Evolutionary conservation across 2,888 invertebrate genomes (phyloP).

Genomic region (Leptinotarsa tumamoca): DNA sequence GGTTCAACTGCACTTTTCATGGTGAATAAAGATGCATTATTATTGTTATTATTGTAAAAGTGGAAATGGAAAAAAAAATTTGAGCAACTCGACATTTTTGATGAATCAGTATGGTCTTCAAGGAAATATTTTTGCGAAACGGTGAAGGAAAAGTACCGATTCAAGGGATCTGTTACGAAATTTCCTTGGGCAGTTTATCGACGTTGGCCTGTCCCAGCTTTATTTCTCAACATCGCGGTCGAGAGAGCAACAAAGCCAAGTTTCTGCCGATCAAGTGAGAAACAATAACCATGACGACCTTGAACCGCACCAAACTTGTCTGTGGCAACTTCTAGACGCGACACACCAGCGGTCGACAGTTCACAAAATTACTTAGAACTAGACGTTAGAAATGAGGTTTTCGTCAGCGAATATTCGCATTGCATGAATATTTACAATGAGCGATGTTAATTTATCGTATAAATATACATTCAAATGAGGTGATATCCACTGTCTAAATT

Average conservation of each 20-base stretch:
- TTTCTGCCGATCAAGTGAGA: constrained; percentile 8
- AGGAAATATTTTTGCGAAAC: no score
- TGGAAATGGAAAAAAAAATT: no score
- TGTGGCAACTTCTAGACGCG: constrained; percentile 45
- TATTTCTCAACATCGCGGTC: constrained; percentile 12
- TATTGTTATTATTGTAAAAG: no score
- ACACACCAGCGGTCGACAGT: constrained; percentile 17
- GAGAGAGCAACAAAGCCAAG: constrained; percentile 13
- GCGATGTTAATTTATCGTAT: constrained; percentile 11
- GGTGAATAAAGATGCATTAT: no score
- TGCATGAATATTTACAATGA: constrained; percentile 12
- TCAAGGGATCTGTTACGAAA: no score
- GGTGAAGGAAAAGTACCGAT: no score
- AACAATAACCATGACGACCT: constrained; percentile 46
- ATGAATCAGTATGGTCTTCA: no score
- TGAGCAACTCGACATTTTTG: no score
- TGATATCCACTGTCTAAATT: neutral
- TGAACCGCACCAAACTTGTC: constrained; percentile 51
- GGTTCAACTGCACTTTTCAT: no score
- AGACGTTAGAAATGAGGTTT: constrained; percentile 27
- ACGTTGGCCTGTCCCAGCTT: neutral
- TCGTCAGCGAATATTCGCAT: neutral
- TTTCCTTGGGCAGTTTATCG: neutral
- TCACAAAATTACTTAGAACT: constrained; percentile 33
- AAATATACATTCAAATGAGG: constrained; percentile 19